Evolutionary conservation across 2,888 invertebrate genomes (phyloP).

Genomic region (Microchrysa polita): DNA sequence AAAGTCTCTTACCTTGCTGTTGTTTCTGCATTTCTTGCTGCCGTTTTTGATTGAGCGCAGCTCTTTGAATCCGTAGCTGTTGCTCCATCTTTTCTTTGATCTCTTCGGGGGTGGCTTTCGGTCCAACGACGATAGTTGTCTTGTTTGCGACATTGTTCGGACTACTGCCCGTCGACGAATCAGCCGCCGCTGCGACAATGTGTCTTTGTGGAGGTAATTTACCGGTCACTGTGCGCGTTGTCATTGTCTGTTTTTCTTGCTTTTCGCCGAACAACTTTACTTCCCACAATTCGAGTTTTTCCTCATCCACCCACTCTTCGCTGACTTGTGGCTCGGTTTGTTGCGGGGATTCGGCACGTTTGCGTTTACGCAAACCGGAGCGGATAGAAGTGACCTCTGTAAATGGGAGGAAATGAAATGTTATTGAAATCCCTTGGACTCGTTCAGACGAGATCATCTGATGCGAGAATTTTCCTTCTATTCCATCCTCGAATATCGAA

Average conservation of each 20-base stretch:
- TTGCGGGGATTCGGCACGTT: conserved; percentile 92
- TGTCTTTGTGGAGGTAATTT: conserved; percentile 67
- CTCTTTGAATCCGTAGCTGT: conserved; percentile 85
- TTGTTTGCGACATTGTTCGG: conserved; percentile 53
- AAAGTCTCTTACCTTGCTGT: conserved; percentile 60
- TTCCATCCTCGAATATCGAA: too few species aligned
- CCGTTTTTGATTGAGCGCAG: conserved; percentile 89
- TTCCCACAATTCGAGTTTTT: conserved; percentile 95
- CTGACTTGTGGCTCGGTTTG: conserved; percentile 93
- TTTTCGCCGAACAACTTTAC: conserved; percentile 92
- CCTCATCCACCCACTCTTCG: conserved; percentile 97
- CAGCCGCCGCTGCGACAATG: conserved; percentile 50
- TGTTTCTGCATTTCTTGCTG: conserved; percentile 70
- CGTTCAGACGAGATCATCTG: neutral
- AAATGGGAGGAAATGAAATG: conserved; percentile 18
- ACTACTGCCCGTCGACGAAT: conserved; percentile 49
- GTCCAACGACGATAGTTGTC: conserved; percentile 51
- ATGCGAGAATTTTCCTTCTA: neutral
- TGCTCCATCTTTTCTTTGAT: conserved; percentile 92
- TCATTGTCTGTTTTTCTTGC: conserved; percentile 73
- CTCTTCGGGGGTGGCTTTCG: conserved; percentile 74
- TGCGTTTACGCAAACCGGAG: conserved; percentile 91
- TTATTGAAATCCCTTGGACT: too few species aligned
- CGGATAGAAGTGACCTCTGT: conserved; percentile 93
- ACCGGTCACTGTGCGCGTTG: conserved; percentile 84